Percentiles rank a stretch among this genome's conserved stretches.
phyloP scores from a whole-genome alignment of 2,797 vertebrate species.

The Moxostoma hubbsi region DNA sequence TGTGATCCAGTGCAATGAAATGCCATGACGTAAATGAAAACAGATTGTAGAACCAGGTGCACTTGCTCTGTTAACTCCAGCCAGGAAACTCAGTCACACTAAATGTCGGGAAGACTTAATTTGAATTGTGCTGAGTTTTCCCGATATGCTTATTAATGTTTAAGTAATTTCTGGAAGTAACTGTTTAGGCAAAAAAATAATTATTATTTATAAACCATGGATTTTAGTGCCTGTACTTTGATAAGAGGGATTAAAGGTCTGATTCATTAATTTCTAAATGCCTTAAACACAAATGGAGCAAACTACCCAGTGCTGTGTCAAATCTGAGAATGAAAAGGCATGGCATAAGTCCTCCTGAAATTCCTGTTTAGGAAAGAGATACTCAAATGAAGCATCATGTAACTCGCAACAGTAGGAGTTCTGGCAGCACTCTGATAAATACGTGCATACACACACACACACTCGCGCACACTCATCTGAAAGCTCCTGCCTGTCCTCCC shows the following conservation, averaged over 20 bases:
- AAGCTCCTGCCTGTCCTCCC: not conserved
- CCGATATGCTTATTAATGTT: not conserved
- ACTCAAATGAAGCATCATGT: constrained; percentile 26
- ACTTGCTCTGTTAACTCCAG: not conserved
- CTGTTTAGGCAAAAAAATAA: too few relatives aligned
- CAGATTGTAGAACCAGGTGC: not conserved
- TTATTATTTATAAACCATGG: too few relatives aligned
- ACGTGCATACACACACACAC: not conserved
- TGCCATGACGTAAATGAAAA: constrained; percentile 1
- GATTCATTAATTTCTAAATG: not conserved
- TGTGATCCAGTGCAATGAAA: constrained; percentile 8
- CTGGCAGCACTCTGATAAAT: constrained; percentile 12
- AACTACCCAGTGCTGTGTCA: not conserved
- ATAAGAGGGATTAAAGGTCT: not conserved
- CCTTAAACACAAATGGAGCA: not conserved
- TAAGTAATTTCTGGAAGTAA: not conserved
- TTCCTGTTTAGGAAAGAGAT: constrained; percentile 8
- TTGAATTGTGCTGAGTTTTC: not conserved
- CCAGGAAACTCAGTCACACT: not conserved
- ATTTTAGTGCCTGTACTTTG: too few relatives aligned
- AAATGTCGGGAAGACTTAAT: not conserved
- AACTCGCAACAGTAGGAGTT: constrained; percentile 27
- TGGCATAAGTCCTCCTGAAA: not conserved
- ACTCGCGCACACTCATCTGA: not conserved
- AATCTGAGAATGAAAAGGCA: not conserved